Conservation (phyloP, 2,113 vertebrate genomes). For the Zingel zingel region DNA sequence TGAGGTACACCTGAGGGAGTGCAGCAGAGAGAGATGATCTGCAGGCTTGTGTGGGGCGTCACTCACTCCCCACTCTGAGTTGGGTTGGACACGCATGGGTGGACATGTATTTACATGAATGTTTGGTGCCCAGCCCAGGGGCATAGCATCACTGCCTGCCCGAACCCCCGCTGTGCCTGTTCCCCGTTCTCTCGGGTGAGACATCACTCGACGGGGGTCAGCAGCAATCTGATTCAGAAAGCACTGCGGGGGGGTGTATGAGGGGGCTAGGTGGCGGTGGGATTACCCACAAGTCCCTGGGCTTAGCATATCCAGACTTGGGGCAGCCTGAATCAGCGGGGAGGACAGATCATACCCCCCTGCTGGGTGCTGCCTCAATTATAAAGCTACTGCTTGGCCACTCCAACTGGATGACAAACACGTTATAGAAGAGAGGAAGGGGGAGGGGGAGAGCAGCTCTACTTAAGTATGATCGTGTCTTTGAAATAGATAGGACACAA, state of each 20-base stretch:
- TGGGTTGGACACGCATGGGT: conserved; percentile 46
- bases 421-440: conserved; percentile 30
- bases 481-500: conserved; percentile 64
- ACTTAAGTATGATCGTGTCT: conserved; percentile 59
- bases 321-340: conserved; percentile 63
- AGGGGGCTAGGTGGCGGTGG: conserved; percentile 20
- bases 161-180: conserved; percentile 49
- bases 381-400: conserved; percentile 64
- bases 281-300: conserved; percentile 75
- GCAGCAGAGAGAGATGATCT: conserved; percentile 19
- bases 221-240: conserved; percentile 77
- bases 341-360: conserved; percentile 55
- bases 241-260: conserved; percentile 59
- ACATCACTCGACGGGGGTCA: conserved; percentile 74
- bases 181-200: conserved; percentile 69
- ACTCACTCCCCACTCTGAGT: conserved; percentile 16
- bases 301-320: conserved; percentile 71
- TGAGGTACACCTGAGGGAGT: conserved; percentile 27
- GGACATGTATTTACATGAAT: conserved; percentile 70
- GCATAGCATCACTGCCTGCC: conserved; percentile 60
- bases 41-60: conserved; percentile 26
- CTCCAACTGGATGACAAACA: conserved; percentile 63
- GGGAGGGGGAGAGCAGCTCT: conserved; percentile 38
- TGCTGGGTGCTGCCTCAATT: conserved; percentile 66
- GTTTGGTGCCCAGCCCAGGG: conserved; percentile 60